Percentiles rank a stretch among this genome's conserved stretches.
phyloP scores from a whole-genome alignment of 2,797 vertebrate genomes.

The Etheostoma nigrum region DNA sequence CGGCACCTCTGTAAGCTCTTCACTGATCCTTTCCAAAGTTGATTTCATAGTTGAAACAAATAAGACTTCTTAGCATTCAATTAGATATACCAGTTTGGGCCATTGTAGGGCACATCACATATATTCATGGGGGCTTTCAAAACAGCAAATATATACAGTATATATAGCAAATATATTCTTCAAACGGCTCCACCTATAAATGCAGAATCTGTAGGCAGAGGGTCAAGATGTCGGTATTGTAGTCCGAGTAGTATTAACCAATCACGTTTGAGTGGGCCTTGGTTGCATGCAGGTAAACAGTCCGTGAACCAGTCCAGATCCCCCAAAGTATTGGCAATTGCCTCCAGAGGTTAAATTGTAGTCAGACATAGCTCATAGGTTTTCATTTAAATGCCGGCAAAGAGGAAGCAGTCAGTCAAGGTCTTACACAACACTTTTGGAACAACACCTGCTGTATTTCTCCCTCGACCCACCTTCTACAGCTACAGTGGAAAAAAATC shows the following conservation, averaged over 20 bases:
- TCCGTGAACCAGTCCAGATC: no score
- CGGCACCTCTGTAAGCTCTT: constrained; percentile 25
- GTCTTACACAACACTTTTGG: not conserved
- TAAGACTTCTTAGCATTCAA: constrained; percentile 12
- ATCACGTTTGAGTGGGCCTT: no score
- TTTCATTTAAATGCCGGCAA: not conserved
- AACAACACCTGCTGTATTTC: not conserved
- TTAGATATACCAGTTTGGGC: constrained; percentile 7
- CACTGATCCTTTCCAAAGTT: constrained; percentile 34
- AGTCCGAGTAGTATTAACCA: no score
- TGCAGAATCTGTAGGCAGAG: not conserved
- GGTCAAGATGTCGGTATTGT: not conserved
- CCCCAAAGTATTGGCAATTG: no score
- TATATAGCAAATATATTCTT: not conserved
- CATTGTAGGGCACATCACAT: not conserved
- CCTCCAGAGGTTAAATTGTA: no score
- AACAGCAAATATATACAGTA: not conserved
- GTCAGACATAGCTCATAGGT: not conserved
- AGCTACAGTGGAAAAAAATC: not conserved
- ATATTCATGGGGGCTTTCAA: constrained; percentile 12
- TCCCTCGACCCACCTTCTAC: not conserved
- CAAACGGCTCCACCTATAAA: not conserved
- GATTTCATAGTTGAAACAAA: constrained; percentile 50
- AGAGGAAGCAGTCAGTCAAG: not conserved
- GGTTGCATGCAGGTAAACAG: no score